Evolutionary conservation across 2,797 vertebrate species (phyloP), one percentile per base, ranked within the genome.

Genomic region (Lutjanus argentimaculatus): DNA sequence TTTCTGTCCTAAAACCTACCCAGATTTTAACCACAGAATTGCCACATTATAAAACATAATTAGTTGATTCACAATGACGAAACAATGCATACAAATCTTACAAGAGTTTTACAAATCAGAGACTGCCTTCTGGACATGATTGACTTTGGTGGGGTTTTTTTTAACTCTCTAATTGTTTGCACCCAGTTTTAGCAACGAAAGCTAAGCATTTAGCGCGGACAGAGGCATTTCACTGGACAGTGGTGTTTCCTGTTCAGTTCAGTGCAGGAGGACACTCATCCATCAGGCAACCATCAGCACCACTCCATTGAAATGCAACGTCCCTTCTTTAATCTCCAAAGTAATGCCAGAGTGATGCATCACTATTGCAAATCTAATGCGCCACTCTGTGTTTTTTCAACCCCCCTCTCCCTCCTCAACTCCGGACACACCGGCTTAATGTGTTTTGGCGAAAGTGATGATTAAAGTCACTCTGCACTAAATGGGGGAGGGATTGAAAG

Each of bases 391-490:
- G 87, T 91, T 92, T 91, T 86, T 90, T 85, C 83, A 83, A 40
- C 75, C 79, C 68, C 86, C 80, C 61, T 57, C 69, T 64, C 79
- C 13, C 84, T 75, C 72, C 79, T 87, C 89, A 87, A 87, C 92
- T 92, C 91, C 72, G 91, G 93, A 95, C 95, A 94, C 90, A 91
- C 90, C 51, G 89, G 90, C 93, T 95, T 95, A 95, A 95, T 95
- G 94, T 95, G 94, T 95, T 95, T 95, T 95, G 94, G 93, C 90
- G 83, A 94, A 94, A 95, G 94, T 95, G 94, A 95, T 95, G 95
- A 96, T 95, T 95, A 94, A 95, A 95, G 92, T 96, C 94, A 94
- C 93, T 95, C 92, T 88, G 86, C 88, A 85, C 94, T 93, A 94
- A 95, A 93, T 88, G 83, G 86, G 85, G 87, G 87, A 89, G 90